Evolutionary conservation across 1,140 invertebrate species (phyloP).

Genomic region (Drosophila varians): DNA sequence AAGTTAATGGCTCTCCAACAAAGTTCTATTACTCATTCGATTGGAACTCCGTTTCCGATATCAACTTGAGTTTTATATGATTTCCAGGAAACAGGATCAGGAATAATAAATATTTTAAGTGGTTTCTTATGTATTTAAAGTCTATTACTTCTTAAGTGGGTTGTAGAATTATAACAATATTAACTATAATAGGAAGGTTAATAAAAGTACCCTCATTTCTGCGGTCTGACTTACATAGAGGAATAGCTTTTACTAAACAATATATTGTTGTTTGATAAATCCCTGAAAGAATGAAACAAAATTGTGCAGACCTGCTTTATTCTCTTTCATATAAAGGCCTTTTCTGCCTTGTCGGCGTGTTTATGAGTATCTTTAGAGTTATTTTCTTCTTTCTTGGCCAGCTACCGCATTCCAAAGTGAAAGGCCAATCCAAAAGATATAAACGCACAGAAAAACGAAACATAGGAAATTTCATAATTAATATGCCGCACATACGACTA

Average conservation of each 20-base stretch:
- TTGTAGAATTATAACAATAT: neutral
- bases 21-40: constrained; percentile 4
- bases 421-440: constrained; percentile 55
- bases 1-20: constrained; percentile 33
- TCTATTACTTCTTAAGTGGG: neutral
- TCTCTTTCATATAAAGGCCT: neutral
- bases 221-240: neutral
- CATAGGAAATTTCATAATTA: constrained; percentile 76
- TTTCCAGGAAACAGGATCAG: constrained; percentile 28
- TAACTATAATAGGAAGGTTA: neutral
- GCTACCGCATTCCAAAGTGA: constrained; percentile 78
- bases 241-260: neutral
- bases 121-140: neutral
- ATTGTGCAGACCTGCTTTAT: neutral
- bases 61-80: constrained; percentile 8
- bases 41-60: constrained; percentile 24
- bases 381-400: constrained; percentile 40
- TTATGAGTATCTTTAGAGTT: constrained; percentile 50
- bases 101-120: too few relatives aligned
- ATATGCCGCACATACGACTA: constrained; percentile 71
- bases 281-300: neutral
- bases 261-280: neutral
- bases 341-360: constrained; percentile 18
- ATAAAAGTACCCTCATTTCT: neutral
- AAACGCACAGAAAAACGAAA: constrained; percentile 6